Percentiles rank a stretch among this genome's conserved stretches.
These are phyloP conservation scores for Adrianichthys oophorus DNA, from an alignment of 2,797 vertebrate species.

Conservation along the genomic window DNA sequence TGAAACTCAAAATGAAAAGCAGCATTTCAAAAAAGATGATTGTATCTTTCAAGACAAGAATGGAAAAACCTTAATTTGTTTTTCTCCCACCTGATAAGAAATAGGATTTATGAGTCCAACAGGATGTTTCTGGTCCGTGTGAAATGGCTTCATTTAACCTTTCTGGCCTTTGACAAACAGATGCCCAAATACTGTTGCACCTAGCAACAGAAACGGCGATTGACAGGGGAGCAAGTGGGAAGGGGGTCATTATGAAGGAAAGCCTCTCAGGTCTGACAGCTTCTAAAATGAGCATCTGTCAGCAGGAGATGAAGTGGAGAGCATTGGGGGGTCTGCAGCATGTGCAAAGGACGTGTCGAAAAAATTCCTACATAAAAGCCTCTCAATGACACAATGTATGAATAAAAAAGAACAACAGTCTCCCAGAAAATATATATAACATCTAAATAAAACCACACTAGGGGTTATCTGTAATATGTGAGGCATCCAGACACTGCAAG, in stretches of 20 bases:
- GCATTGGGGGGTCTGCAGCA: constrained; percentile 45
- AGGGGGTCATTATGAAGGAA: constrained; percentile 42
- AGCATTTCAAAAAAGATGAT: neutral
- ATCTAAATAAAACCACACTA: constrained; percentile 13
- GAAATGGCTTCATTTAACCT: constrained; percentile 61
- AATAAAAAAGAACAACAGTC: constrained; percentile 5
- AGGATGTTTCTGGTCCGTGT: constrained; percentile 3
- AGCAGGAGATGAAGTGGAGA: constrained; percentile 54
- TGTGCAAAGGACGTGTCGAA: constrained; percentile 39
- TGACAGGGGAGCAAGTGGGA: constrained; percentile 43
- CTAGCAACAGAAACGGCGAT: constrained; percentile 43
- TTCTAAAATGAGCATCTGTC: constrained; percentile 73
- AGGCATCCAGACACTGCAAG: constrained; percentile 26
- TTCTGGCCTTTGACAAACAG: constrained; percentile 36
- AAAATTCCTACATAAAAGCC: constrained; percentile 52
- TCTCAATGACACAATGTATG: constrained; percentile 37
- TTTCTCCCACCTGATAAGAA: constrained; percentile 16
- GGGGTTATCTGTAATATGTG: neutral
- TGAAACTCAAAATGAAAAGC: neutral
- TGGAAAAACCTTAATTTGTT: constrained; percentile 16
- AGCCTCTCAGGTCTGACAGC: constrained; percentile 68
- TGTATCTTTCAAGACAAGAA: neutral
- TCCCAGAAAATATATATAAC: constrained; percentile 10
- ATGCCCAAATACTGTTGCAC: constrained; percentile 34
- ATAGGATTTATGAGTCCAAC: constrained; percentile 43